A percentile compares a stretch with the other conserved stretches of the same genome.
Evolutionary conservation across 2,888 invertebrate genomes (phyloP).

Genomic region (Cremastinae sp.): DNA sequence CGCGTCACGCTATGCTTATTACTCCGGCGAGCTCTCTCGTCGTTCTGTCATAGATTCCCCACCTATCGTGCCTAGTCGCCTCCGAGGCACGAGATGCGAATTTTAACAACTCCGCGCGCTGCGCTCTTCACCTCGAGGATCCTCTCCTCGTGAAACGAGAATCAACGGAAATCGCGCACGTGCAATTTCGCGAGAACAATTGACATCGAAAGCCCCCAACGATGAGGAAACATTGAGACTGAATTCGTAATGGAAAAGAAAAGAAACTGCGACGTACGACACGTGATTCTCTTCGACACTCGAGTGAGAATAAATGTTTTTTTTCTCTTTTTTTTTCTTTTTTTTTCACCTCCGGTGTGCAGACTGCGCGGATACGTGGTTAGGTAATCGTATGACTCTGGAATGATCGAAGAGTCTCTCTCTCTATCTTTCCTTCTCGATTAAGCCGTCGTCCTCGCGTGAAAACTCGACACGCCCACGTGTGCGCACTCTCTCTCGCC

Average conservation of each 20-base stretch:
- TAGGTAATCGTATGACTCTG: slow-evolving; percentile 17
- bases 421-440: too few species aligned
- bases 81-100: slow-evolving; percentile 18
- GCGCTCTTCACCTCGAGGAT: too few species aligned
- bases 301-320: slow-evolving; percentile 47
- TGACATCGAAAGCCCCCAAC: too few species aligned
- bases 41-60: too few species aligned
- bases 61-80: too few species aligned
- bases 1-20: slow-evolving; percentile 17
- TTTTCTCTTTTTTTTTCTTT: too few species aligned
- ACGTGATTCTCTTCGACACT: slow-evolving; percentile 46
- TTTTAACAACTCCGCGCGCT: too few species aligned
- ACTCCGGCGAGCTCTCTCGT: neutral
- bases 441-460: slow-evolving; percentile 58
- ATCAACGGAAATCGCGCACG: too few species aligned
- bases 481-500: slow-evolving; percentile 16
- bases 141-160: too few species aligned
- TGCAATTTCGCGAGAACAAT: too few species aligned
- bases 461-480: slow-evolving; percentile 60
- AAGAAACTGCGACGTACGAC: slow-evolving; percentile 30
- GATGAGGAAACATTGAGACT: neutral
- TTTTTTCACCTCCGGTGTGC: too few species aligned
- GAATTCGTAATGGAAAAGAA: slow-evolving; percentile 10
- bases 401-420: slow-evolving; percentile 44
- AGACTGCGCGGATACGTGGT: neutral